Base-by-base conservation (phyloP, 2,113 vertebrate genomes). In the Cyprinodon brontotheroides region DNA sequence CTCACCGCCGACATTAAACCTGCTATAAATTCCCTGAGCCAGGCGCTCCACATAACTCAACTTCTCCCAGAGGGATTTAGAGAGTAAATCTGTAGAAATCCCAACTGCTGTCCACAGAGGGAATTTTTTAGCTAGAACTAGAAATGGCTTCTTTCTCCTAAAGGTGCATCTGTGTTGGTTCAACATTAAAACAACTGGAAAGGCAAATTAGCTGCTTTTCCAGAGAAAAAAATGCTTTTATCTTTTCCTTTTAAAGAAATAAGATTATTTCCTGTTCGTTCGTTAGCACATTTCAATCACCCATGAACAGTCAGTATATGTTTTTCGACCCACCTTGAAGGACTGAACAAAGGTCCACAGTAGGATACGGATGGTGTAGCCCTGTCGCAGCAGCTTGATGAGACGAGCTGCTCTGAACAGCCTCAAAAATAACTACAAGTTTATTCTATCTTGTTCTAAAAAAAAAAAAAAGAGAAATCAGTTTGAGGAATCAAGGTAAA, bases 291-390 rank as follows among this genome's bases (percentile, higher is more conserved):
- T 9, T 41, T 62, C 37, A 43, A 13, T 14, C 36, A 17, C 36
- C 37, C 38, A 50, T 63, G 37, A 7, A 43, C 12, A 50, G 20
- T 2, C 2, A 10, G 36, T 1, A 37, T 43, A 59, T 12, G 3
- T 37, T 38, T 64, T 59, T 53, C 9, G 36, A 43, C 77, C 79
- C 86, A 99, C 98, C 96, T 99, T 99, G 84, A 99, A 99, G 38
- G 98, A 99, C 93, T 99, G 98, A 63, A 99, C 97, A 0, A 99
- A 99, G 0, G 98, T 99, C 98, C 98, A 99, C 22, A 99, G 96
- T 87, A 99, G 93, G 87, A 99, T 99, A 77, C 98, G 96, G 88
- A 99, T 99, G 84, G 98, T 99, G 91, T 99, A 99, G 48, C 98
- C 98, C 87, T 99, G 98, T 2, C 98, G 94, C 1, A 99, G 95